Conservation (phyloP, 2,113 vertebrate species). For the Typhlomys cinereus region DNA sequence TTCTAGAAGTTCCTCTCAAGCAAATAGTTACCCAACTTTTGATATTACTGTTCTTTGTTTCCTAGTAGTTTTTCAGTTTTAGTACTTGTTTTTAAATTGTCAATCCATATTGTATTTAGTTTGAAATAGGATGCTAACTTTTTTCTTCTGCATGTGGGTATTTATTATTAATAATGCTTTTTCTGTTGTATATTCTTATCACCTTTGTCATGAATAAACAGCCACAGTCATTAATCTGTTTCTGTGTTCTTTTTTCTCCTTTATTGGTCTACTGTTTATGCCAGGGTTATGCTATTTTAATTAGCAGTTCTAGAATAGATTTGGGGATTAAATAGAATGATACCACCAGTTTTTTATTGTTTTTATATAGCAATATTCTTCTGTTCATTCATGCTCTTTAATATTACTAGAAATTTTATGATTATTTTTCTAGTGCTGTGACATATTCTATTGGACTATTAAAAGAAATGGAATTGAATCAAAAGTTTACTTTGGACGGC, state of each 20-base stretch:
- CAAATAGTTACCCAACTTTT: background rate
- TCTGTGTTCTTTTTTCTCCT: background rate
- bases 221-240: background rate
- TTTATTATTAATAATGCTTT: background rate
- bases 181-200: background rate
- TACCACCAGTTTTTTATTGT: too few species aligned
- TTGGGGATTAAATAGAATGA: background rate
- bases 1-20: background rate
- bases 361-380: background rate
- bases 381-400: background rate
- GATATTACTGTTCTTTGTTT: too few species aligned
- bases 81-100: background rate
- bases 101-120: background rate
- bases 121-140: background rate
- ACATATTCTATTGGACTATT: background rate
- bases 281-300: background rate
- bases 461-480: background rate
- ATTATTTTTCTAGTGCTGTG: background rate
- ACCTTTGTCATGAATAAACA: too few species aligned
- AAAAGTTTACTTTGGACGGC: background rate
- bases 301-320: background rate
- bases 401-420: background rate
- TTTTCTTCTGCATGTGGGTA: background rate
- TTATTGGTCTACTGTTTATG: background rate
- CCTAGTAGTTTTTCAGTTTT: background rate